A percentile compares a stretch with the other conserved stretches of the same genome.
These are phyloP conservation scores for Melanophora roralis DNA, from an alignment of 2,888 invertebrate species.

Conservation along the genomic window DNA sequence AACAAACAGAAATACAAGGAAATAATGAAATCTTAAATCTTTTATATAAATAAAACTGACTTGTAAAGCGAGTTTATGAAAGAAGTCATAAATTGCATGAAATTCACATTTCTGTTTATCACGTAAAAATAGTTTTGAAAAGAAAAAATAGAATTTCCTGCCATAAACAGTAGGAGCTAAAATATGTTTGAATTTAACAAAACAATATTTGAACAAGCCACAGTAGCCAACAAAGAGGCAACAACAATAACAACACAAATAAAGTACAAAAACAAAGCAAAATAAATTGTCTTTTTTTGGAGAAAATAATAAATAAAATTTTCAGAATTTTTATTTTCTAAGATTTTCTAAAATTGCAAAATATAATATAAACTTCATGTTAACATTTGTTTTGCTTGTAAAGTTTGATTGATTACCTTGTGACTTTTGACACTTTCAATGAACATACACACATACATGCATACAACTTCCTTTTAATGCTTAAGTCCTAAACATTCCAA, in stretches of 20 bases:
- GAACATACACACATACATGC: too few species aligned
- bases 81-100: conserved; percentile 23
- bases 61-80: background rate
- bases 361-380: background rate
- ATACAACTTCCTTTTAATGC: too few species aligned
- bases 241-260: background rate
- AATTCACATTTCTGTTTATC: background rate
- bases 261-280: conserved; percentile 6
- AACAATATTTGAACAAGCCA: conserved; percentile 42
- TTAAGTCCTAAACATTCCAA: too few species aligned
- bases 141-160: conserved; percentile 30
- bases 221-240: conserved; percentile 34
- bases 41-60: background rate
- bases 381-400: conserved; percentile 68
- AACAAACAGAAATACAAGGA: background rate
- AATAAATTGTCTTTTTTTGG: conserved; percentile 10
- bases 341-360: too few species aligned
- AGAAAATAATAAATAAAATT: background rate
- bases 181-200: background rate
- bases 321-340: background rate
- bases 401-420: conserved; percentile 75
- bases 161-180: conserved; percentile 32
- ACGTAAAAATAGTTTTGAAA: background rate
- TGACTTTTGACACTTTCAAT: conserved; percentile 73
- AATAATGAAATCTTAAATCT: background rate